These are phyloP conservation scores for Tricholauxania praeusta DNA, from an alignment of 2,888 invertebrate genomes.

Conservation along the genomic window DNA sequence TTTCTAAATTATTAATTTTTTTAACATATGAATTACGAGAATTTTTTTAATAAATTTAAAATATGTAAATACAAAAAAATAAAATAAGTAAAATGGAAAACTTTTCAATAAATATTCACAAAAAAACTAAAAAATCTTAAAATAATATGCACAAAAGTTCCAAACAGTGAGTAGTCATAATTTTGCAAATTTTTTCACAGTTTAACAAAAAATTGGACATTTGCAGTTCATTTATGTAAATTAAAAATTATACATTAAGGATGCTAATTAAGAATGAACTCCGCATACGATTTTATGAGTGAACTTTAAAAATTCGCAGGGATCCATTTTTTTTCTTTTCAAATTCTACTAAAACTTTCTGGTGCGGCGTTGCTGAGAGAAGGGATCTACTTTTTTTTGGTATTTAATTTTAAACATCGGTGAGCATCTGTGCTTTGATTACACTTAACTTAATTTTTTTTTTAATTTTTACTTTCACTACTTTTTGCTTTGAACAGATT, in stretches of 20 bases:
- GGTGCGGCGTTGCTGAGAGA: conserved; percentile 2
- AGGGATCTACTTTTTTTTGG: not conserved
- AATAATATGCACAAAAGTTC: conserved; percentile 11
- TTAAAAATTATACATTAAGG: too few relatives aligned
- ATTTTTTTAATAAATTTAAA: conserved; percentile 27
- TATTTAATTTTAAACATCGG: not conserved
- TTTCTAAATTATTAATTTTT: conserved; percentile 6
- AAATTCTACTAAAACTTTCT: conserved; percentile 4
- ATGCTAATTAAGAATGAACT: conserved; percentile 51
- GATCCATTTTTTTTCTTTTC: conserved; percentile 48
- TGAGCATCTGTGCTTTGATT: conserved; percentile 26
- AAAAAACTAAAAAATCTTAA: conserved; percentile 16
- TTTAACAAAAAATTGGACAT: conserved; percentile 39
- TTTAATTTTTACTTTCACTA: conserved; percentile 26
- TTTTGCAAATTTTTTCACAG: conserved; percentile 42
- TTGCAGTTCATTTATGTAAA: conserved; percentile 22
- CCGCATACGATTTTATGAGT: conserved; percentile 62
- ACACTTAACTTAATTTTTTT: not conserved
- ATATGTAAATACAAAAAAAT: conserved; percentile 29
- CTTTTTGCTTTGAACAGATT: conserved; percentile 38
- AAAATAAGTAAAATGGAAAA: conserved; percentile 29
- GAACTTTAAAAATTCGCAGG: conserved; percentile 63
- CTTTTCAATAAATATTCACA: conserved; percentile 30
- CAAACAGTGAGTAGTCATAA: conserved; percentile 24
- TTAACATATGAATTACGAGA: conserved; percentile 19